Evolutionary conservation across 2,113 vertebrate species (phyloP).

Genomic region (Cyanistes caeruleus): DNA sequence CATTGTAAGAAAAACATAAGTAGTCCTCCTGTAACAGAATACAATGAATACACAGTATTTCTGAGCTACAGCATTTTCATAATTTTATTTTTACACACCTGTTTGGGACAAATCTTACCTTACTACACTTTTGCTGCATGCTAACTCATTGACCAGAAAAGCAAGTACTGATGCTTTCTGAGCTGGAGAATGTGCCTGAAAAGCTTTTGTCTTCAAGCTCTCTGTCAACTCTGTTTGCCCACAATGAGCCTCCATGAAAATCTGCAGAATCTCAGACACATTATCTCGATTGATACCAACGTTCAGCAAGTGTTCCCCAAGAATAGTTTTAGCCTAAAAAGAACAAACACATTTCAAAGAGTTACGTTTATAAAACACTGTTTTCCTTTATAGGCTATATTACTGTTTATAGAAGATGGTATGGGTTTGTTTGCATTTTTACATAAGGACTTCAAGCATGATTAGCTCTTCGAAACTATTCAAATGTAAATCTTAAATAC

Average conservation of each 20-base stretch:
- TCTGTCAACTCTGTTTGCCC: slow-evolving; percentile 85
- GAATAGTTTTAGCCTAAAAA: slow-evolving; percentile 86
- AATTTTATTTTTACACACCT: neutral
- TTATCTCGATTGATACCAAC: slow-evolving; percentile 91
- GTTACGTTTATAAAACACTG: neutral
- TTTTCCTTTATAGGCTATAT: neutral
- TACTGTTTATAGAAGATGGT: neutral
- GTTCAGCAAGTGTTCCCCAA: slow-evolving; percentile 89
- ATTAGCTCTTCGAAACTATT: neutral
- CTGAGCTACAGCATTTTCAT: neutral
- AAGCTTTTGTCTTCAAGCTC: slow-evolving; percentile 92
- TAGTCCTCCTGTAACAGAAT: neutral
- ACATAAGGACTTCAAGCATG: neutral
- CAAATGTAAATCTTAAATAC: neutral
- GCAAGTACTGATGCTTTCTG: slow-evolving; percentile 90
- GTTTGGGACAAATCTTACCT: slow-evolving; percentile 75
- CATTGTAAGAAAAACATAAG: neutral
- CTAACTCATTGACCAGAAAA: slow-evolving; percentile 92
- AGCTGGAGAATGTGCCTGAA: slow-evolving; percentile 89
- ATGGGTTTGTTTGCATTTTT: neutral
- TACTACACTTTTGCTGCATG: slow-evolving; percentile 92
- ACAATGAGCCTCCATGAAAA: slow-evolving; percentile 91
- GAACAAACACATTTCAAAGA: slow-evolving; percentile 19
- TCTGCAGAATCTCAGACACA: slow-evolving; percentile 93
- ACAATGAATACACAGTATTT: neutral